Evolutionary conservation across 2,113 vertebrate genomes (phyloP).

Genomic region (Jaculus jaculus): DNA sequence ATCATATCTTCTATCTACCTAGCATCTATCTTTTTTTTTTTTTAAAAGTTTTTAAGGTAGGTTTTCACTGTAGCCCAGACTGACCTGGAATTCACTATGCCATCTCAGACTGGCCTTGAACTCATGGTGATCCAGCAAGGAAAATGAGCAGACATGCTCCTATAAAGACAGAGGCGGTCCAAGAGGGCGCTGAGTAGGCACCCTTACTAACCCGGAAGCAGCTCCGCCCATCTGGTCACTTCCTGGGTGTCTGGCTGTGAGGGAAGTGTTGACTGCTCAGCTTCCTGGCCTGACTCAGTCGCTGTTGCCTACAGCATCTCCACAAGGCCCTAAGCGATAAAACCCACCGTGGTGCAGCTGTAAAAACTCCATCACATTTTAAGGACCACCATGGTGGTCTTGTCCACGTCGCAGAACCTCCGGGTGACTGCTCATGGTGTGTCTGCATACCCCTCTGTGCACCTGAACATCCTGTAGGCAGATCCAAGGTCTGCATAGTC

Average conservation of each 20-base stretch:
- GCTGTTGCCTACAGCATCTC: too few relatives aligned
- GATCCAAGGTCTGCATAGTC: neutral
- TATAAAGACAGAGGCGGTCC: neutral
- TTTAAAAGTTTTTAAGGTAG: neutral
- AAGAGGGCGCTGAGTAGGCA: neutral
- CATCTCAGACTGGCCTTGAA: too few relatives aligned
- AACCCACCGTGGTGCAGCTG: too few relatives aligned
- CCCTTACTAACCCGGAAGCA: neutral
- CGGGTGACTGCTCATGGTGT: neutral
- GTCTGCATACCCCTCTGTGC: neutral
- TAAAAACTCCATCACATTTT: neutral
- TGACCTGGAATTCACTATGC: too few relatives aligned
- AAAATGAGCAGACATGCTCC: neutral
- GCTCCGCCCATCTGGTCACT: fast-evolving
- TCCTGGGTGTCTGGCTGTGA: neutral
- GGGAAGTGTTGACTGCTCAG: fast-evolving
- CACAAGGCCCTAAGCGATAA: neutral
- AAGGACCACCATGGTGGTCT: neutral
- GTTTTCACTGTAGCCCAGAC: too few relatives aligned
- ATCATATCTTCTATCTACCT: too few relatives aligned
- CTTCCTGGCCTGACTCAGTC: fast-evolving
- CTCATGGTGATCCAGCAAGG: neutral
- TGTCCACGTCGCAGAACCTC: neutral
- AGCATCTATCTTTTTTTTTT: neutral
- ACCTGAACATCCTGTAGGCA: neutral